Percentiles rank a stretch among this genome's conserved stretches.
Conservation (phyloP, 1,140 invertebrate species). For the Dendroctonus valens region DNA sequence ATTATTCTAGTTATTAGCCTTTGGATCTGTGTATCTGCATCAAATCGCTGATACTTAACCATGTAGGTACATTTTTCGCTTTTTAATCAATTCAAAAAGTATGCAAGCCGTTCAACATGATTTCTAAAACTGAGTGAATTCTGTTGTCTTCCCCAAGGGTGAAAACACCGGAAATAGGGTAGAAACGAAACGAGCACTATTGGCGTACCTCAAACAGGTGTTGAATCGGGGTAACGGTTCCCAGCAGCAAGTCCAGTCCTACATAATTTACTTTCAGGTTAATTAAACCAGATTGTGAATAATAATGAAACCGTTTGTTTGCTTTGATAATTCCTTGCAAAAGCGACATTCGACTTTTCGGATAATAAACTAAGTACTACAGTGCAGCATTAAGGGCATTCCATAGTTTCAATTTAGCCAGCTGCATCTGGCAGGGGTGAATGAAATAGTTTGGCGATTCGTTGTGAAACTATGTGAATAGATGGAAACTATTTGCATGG, state of each 20-base stretch:
- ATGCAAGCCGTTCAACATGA: too few relatives aligned
- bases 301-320: background rate
- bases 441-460: background rate
- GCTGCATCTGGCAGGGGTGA: background rate
- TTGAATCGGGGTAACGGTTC: constrained; percentile 7
- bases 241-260: background rate
- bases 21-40: too few relatives aligned
- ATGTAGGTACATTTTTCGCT: too few relatives aligned
- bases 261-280: background rate
- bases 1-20: too few relatives aligned
- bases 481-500: background rate
- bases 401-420: background rate
- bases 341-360: background rate
- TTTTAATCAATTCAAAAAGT: too few relatives aligned
- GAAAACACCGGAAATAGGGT: constrained; percentile 3
- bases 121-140: too few relatives aligned
- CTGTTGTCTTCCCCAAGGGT: background rate
- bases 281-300: background rate
- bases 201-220: constrained; percentile 15
- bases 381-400: background rate
- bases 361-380: background rate
- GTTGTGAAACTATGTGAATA: background rate
- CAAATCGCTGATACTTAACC: too few relatives aligned
- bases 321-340: background rate
- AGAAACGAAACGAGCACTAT: constrained; percentile 3